phyloP scores from a whole-genome alignment of 2,113 vertebrate species.

The Telmatochromis sp. region DNA sequence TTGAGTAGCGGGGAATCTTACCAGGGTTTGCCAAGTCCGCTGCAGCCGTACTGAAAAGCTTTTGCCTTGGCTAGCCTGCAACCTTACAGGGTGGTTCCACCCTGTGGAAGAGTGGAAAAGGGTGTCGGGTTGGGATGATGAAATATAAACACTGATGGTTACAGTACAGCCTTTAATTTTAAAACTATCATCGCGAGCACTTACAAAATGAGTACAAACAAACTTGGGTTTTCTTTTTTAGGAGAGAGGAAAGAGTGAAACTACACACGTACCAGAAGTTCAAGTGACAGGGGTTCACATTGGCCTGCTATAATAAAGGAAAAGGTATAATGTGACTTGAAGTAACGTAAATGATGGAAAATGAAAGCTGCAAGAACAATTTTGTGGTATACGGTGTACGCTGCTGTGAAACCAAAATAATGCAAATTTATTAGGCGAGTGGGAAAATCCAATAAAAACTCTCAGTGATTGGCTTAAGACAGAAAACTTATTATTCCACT shows the following conservation, averaged over 20 bases:
- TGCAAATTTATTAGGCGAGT: conserved; percentile 53
- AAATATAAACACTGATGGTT: conserved; percentile 83
- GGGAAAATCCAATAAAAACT: conserved; percentile 64
- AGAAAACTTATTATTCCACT: conserved; percentile 56
- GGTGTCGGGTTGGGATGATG: not conserved
- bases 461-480: conserved; percentile 52
- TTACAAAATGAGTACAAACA: conserved; percentile 3
- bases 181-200: conserved; percentile 70
- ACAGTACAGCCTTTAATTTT: conserved; percentile 82
- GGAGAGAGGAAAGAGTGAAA: not conserved
- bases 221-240: not conserved
- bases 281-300: not conserved
- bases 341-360: conserved; percentile 28
- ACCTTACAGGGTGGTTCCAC: conserved; percentile 88
- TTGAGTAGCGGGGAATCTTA: conserved; percentile 85
- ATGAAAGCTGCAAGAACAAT: conserved; percentile 34
- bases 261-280: not conserved
- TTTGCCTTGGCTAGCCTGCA: conserved; percentile 84
- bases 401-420: conserved; percentile 52
- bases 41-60: conserved; percentile 80
- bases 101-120: conserved; percentile 4
- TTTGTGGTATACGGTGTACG: conserved; percentile 3
- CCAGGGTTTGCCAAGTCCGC: conserved; percentile 87
- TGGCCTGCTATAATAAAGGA: not conserved
- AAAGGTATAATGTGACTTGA: not conserved